phyloP scores from a whole-genome alignment of 2,888 invertebrate genomes.

The Drosophila histrio region DNA sequence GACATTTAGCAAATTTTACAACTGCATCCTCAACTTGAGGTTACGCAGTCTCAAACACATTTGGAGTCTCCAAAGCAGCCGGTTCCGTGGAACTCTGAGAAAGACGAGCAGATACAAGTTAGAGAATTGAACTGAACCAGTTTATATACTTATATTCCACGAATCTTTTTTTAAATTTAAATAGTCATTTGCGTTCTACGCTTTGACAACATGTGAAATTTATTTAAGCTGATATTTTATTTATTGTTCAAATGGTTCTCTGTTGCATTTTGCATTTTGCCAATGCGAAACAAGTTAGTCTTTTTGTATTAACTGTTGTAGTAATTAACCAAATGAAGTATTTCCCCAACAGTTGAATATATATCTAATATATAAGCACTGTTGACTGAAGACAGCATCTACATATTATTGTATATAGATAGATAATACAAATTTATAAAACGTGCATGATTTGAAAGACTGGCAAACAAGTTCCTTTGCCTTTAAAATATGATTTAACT shows the following conservation, averaged over 20 bases:
- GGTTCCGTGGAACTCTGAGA: constrained; percentile 31
- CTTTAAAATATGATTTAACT: constrained; percentile 9
- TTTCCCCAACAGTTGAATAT: too few relatives aligned
- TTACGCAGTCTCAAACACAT: constrained; percentile 11
- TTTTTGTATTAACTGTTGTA: background rate
- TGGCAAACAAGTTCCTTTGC: constrained; percentile 58
- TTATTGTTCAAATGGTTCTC: constrained; percentile 41
- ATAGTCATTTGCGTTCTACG: constrained; percentile 27
- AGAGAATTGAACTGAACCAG: constrained; percentile 32
- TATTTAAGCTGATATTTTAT: constrained; percentile 57
- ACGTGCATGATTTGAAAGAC: constrained; percentile 2
- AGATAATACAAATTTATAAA: constrained; percentile 2
- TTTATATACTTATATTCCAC: constrained; percentile 1
- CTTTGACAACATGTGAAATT: constrained; percentile 51
- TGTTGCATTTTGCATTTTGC: constrained; percentile 50
- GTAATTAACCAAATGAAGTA: too few relatives aligned
- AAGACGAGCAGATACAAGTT: constrained; percentile 6
- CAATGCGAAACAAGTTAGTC: constrained; percentile 63
- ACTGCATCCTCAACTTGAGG: constrained; percentile 43
- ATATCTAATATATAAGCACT: constrained; percentile 1
- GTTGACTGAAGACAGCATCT: constrained; percentile 24
- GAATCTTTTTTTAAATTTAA: constrained; percentile 15
- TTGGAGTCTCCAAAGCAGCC: constrained; percentile 4
- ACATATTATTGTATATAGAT: background rate
- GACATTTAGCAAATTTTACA: constrained; percentile 29